Conservation (phyloP, 2,888 invertebrate genomes). For the Lithodes maja region DNA sequence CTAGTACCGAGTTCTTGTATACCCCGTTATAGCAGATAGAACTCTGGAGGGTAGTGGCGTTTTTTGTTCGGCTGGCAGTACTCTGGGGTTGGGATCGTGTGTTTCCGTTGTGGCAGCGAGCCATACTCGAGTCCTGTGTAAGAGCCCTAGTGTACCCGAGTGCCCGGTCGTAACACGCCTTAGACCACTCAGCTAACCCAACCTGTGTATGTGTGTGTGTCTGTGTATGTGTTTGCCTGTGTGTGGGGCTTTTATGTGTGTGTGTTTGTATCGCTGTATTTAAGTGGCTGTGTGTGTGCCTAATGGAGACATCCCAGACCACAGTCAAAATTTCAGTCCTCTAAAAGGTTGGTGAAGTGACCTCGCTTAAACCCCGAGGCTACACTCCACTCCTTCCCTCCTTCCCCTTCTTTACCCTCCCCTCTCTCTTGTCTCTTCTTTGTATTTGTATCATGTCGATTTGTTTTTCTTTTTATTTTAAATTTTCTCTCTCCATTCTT, state of each 20-base stretch:
- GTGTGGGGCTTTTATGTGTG: slow-evolving; percentile 11
- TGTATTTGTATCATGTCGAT: not conserved
- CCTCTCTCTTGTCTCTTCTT: not conserved
- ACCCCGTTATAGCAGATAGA: too few relatives aligned
- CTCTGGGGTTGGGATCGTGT: too few relatives aligned
- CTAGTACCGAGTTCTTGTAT: too few relatives aligned
- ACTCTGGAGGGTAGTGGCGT: too few relatives aligned
- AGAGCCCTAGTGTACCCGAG: too few relatives aligned
- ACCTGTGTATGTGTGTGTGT: slow-evolving; percentile 19
- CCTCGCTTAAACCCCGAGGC: not conserved
- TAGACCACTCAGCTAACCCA: too few relatives aligned
- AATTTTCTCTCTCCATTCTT: not conserved
- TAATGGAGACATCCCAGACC: slow-evolving; percentile 22
- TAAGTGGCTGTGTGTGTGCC: not conserved
- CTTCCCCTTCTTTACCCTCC: not conserved
- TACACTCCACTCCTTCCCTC: not conserved
- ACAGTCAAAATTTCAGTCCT: slow-evolving; percentile 17
- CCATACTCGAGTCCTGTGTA: too few relatives aligned
- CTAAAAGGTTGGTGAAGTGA: slow-evolving; percentile 24
- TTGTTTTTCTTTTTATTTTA: not conserved
- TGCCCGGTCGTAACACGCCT: too few relatives aligned
- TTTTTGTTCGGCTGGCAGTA: too few relatives aligned
- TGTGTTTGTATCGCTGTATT: slow-evolving; percentile 28
- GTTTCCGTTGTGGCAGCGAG: too few relatives aligned
- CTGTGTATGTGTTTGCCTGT: slow-evolving; percentile 24